phyloP scores from a whole-genome alignment of 2,113 vertebrate species.

The Elachura formosa region DNA sequence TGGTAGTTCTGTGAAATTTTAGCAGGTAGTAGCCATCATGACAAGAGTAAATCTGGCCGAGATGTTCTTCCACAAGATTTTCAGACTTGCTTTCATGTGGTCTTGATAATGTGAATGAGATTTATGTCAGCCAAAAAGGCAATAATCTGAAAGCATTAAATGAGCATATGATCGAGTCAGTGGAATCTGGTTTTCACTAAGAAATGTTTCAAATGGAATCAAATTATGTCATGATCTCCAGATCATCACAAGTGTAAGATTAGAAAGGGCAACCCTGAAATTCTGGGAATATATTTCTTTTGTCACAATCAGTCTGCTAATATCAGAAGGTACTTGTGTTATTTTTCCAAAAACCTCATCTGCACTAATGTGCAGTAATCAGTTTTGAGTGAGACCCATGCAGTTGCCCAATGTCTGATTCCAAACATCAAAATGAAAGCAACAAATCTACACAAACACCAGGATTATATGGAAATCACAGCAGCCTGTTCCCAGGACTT shows the following conservation, averaged over 20 bases:
- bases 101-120: not conserved
- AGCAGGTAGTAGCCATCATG: not conserved
- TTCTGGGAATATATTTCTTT: not conserved
- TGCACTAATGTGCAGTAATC: not conserved
- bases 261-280: not conserved
- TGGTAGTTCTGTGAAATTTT: not conserved
- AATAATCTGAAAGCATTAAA: not conserved
- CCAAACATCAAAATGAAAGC: not conserved
- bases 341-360: not conserved
- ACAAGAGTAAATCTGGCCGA: not conserved
- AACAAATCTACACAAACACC: fast-evolving
- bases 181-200: fast-evolving
- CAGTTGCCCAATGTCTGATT: not conserved
- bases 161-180: fast-evolving
- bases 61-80: not conserved
- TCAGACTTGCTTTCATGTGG: not conserved
- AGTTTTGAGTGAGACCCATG: not conserved
- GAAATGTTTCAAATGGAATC: not conserved
- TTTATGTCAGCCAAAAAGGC: not conserved
- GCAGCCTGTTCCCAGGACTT: not conserved
- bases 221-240: not conserved
- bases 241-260: not conserved
- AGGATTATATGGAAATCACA: fast-evolving
- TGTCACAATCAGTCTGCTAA: not conserved
- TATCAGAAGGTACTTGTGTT: not conserved